Evolutionary conservation across 2,888 invertebrate genomes (phyloP), one percentile per base, ranked within the genome.

Genomic region (Acronicta leporina): DNA sequence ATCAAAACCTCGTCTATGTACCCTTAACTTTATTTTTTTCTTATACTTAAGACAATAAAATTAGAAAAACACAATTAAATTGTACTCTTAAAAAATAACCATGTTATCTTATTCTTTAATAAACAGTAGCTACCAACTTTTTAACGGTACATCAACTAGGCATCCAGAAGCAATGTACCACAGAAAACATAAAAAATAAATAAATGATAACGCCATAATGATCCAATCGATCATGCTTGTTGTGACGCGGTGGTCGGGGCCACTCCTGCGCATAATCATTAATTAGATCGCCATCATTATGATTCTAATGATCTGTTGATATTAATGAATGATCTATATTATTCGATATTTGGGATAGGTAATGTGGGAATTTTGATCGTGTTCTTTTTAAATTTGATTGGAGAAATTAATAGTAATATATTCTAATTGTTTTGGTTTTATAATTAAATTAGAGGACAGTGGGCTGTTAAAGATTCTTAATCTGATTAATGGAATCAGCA

Each of bases 231-330:
- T 82, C 82, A 82, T 79, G 63, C 79, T 73, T 85, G 81, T 82
- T 80, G 76, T 86, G 83, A 85, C 82, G 80, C 74, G 87, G 87
- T 86, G 86, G 87, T 85, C 87, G 77, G 45, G 62, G 61, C 63
- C 68, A 71, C 74, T 77, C 69, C 63, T 67, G 65, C 62, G 54
- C 68, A 69, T 66, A 38, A 77, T 84, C 85, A 88, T 87, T 87
- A 86, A 86, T 87, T 87, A 87, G 81, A 82, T 82, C 77, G 61
- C 67, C 75, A 83, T 81, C 86, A 79, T 85, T 83, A 86, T 76
- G 71, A 72, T 64, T 77, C 68, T 81, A 81, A 83, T 82, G 85
- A 82, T 82, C 67, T 47, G 53, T 50, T 63, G 52, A 61, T 75
- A 67, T 75, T 77, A 70, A 81, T 66, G 68, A 75, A 61, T 55